Conservation (phyloP, 2,888 invertebrate species). For the Notodonta ziczac region DNA sequence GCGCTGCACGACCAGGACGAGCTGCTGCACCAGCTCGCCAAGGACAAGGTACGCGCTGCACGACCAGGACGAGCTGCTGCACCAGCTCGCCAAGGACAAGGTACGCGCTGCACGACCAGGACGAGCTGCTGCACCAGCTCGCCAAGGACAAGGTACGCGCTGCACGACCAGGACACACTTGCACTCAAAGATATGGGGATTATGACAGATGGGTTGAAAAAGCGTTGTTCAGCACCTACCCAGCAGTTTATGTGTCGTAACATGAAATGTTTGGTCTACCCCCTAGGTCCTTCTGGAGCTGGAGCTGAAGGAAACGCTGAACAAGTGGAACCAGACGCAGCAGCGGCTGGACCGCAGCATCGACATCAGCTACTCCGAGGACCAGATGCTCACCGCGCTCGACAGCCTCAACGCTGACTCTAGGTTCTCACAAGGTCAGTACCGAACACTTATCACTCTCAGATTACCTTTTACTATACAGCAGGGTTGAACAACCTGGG, state of each 20-base stretch:
- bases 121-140: slow-evolving; percentile 65
- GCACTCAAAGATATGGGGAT: too few species aligned
- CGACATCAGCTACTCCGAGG: slow-evolving; percentile 76
- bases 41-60: too few species aligned
- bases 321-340: slow-evolving; percentile 68
- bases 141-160: slow-evolving; percentile 66
- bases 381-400: slow-evolving; percentile 71
- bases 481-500: too few species aligned
- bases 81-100: too few species aligned
- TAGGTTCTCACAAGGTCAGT: slow-evolving; percentile 62
- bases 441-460: too few species aligned
- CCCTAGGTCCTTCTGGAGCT: slow-evolving; percentile 68
- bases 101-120: slow-evolving; percentile 59
- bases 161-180: neutral
- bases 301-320: slow-evolving; percentile 72
- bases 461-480: too few species aligned
- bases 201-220: too few species aligned
- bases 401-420: slow-evolving; percentile 69
- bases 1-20: too few species aligned
- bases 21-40: too few species aligned
- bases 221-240: too few species aligned
- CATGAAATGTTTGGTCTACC: neutral
- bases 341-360: slow-evolving; percentile 68
- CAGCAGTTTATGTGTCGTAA: too few species aligned
- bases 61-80: too few species aligned